Percentiles rank a stretch among this genome's conserved stretches.
Evolutionary conservation across 2,797 vertebrate genomes (phyloP).

Genomic region (Microctenopoma steveboyesi): DNA sequence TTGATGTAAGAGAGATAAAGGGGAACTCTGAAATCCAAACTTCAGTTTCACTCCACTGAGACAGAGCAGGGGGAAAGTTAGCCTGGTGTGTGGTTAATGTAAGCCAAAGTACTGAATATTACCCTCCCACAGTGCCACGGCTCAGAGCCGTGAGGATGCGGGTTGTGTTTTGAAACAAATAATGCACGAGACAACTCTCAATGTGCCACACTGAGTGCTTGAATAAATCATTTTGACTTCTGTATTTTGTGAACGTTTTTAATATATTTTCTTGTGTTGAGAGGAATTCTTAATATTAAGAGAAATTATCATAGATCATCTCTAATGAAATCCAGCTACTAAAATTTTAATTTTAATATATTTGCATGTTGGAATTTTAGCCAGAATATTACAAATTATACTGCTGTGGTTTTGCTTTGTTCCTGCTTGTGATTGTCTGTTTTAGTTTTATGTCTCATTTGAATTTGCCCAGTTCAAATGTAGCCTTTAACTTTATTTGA

Average conservation of each 20-base stretch:
- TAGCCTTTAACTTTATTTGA: constrained; percentile 49
- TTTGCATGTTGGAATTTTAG: constrained; percentile 44
- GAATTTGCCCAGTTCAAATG: constrained; percentile 64
- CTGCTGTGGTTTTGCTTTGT: constrained; percentile 46
- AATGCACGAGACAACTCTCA: constrained; percentile 61
- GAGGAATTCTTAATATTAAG: constrained; percentile 43
- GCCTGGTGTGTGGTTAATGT: constrained; percentile 82
- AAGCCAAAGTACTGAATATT: constrained; percentile 82
- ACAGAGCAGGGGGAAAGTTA: constrained; percentile 80
- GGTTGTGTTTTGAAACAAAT: constrained; percentile 76
- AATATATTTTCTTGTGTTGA: constrained; percentile 41
- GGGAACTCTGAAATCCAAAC: constrained; percentile 81
- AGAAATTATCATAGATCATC: constrained; percentile 42
- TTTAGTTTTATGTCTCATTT: constrained; percentile 57
- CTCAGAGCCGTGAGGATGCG: constrained; percentile 67
- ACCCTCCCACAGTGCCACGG: constrained; percentile 78
- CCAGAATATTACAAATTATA: constrained; percentile 43
- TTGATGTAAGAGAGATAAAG: constrained; percentile 83
- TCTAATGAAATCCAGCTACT: constrained; percentile 50
- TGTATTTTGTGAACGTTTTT: constrained; percentile 58
- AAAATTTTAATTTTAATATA: constrained; percentile 41
- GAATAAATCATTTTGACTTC: constrained; percentile 75
- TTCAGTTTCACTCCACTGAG: constrained; percentile 80
- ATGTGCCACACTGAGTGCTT: constrained; percentile 56
- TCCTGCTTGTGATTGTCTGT: constrained; percentile 51